Evolutionary conservation across 2,113 vertebrate species (phyloP), one percentile per base, ranked within the genome.

Genomic region (Oplegnathus fasciatus): DNA sequence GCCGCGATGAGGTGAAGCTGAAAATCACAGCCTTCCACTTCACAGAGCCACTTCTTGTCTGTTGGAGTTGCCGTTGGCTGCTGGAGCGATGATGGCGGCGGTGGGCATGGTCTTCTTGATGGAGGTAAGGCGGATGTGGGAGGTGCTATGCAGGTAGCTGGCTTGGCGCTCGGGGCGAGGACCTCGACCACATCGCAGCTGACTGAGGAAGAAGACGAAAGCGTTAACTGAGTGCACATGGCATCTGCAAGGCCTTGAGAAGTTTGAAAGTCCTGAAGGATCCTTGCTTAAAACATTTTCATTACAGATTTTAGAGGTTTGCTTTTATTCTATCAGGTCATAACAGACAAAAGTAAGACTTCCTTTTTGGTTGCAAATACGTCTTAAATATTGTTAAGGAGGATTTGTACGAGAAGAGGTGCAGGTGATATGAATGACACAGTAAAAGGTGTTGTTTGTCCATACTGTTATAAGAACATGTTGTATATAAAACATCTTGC

Each of bases 71-170:
- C 88, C 89, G 6, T 92, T 93, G 62, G 86, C 85, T 0, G 88
- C 80, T 0, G 78, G 72, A 9, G 86, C n/a, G 14, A 46, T 3
- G 24, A 92, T 85, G 44, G 93, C 92, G 8, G 90, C 92, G 50
- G 95, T 91, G 64, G 95, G 91, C 6, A 94, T 81, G 64, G 96
- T 95, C 91, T 97, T 97, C 94, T 97, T 98, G 93, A 98, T 91
- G 74, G 98, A 99, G 65, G 97, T 97, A 95, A 98, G 96, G 15
- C 95, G 95, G 83, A 98, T 93, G 76, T 97, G 97, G 17, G 97
- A 97, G 75, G 97, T 97, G 88, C 96, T 98, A 82, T 88, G 94
- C 62, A 97, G 86, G 92, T 96, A 98, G 91, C 97, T 98, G 89
- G 95, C 92, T 66, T 96, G 93, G 75, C 96, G 96, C 55, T 96